Conservation (phyloP, 2,888 invertebrate genomes). For the Chrysolina haemoptera region DNA sequence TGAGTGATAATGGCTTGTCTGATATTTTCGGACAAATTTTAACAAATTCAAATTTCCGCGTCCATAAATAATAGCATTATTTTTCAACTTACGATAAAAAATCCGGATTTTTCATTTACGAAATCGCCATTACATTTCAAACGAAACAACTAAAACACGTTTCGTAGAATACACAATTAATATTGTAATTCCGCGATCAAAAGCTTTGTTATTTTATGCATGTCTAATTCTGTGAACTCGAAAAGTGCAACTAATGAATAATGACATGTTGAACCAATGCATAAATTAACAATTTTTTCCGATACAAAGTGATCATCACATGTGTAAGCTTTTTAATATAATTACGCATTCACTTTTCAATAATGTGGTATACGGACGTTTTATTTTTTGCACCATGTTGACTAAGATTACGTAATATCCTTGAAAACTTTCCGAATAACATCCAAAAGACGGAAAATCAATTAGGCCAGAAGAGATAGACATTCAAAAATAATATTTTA, state of each 20-base stretch:
- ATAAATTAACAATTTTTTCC: slow-evolving; percentile 1
- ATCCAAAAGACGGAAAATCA: neutral
- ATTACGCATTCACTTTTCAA: neutral
- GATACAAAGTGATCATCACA: neutral
- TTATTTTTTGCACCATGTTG: no score
- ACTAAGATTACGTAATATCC: no score
- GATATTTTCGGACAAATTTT: no score
- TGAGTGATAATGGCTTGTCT: no score
- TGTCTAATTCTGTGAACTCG: slow-evolving; percentile 1
- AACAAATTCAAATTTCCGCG: no score
- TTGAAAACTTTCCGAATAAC: neutral
- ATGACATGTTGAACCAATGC: slow-evolving; percentile 17
- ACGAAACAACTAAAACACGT: neutral
- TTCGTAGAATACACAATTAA: neutral
- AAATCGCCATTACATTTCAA: neutral
- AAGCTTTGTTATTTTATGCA: slow-evolving; percentile 5
- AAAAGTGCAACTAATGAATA: slow-evolving; percentile 13
- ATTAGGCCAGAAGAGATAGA: no score
- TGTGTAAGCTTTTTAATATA: neutral
- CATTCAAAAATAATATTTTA: no score
- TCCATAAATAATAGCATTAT: no score
- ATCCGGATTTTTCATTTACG: no score
- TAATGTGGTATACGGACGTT: no score
- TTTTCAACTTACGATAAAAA: no score
- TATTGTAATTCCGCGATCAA: slow-evolving; percentile 1